Evolutionary conservation across 2,113 vertebrate genomes (phyloP), one percentile per base, ranked within the genome.

Genomic region (Budorcas taxicolor): DNA sequence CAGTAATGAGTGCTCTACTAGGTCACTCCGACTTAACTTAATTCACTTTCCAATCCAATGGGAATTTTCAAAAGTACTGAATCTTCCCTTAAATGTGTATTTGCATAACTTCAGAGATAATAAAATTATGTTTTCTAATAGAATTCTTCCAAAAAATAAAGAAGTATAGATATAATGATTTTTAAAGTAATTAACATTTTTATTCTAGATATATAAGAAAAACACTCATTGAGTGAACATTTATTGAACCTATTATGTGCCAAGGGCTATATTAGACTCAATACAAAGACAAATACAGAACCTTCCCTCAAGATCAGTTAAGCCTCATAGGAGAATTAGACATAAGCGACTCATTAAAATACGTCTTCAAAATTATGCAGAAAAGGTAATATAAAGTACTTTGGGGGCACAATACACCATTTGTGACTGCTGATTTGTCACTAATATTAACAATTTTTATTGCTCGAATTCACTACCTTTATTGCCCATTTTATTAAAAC

Each of bases 81-180:
- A 64, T 76, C 21, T 19, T 53, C 29, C 64, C 55, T 90, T 89
- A 96, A 71, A 91, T 67, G 71, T 93, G 52, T 4, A 60, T 60
- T 62, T 94, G 27, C 25, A 52, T 94, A 94, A 12, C 71, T 84
- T 96, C 86, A 89, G 43, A 94, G 36, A 45, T 10, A 93, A 31
- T 57, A 89, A 96, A 94, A 88, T 71, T 90, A 43, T 81, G 29
- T 93, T 97, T 94, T 87, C 52, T 90, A 96, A 93, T 43, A 90
- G 16, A 53, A 83, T 83, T 43, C 58, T 8, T 19, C 11, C 23
- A 7, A 14, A 96, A 92, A 5, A 64, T 13, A 17, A 27, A 40
- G 64, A 96, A 90, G 19, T 25, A 74, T 13, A 74, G 29, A 64
- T 36, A 91, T 14, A 55, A 52, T 82, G 14, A 84, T 88, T 94